Percentiles rank a stretch among this genome's conserved stretches.
These are phyloP conservation scores for Oegoconia quadripuncta DNA, from an alignment of 2,888 invertebrate genomes.

Conservation along the genomic window DNA sequence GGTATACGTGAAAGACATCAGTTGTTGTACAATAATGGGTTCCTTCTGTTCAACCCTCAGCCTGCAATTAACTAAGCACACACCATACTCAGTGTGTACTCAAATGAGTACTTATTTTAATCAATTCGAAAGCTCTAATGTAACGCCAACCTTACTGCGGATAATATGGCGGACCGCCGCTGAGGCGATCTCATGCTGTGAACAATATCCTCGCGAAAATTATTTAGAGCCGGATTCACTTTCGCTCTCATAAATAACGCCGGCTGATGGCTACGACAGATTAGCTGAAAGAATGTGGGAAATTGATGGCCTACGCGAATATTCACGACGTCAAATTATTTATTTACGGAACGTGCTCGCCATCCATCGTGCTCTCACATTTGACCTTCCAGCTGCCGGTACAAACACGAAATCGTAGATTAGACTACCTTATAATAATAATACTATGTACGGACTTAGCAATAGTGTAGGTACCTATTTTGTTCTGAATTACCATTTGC, in stretches of 20 bases:
- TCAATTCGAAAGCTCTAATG: not conserved
- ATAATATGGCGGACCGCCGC: slow-evolving; percentile 19
- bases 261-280: slow-evolving; percentile 38
- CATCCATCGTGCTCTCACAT: slow-evolving; percentile 6
- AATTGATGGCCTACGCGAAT: slow-evolving; percentile 23
- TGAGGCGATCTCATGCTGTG: slow-evolving; percentile 61
- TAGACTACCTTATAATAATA: not conserved
- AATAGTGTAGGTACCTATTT: too few species aligned
- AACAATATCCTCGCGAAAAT: slow-evolving; percentile 71
- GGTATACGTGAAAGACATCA: too few species aligned
- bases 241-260: slow-evolving; percentile 51
- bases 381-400: slow-evolving; percentile 10
- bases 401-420: slow-evolving; percentile 1
- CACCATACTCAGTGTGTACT: too few species aligned
- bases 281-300: slow-evolving; percentile 34
- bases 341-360: slow-evolving; percentile 12
- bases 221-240: slow-evolving; percentile 64
- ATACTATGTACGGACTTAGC: too few species aligned
- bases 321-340: slow-evolving; percentile 14
- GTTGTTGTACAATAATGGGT: too few species aligned
- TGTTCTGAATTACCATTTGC: too few species aligned
- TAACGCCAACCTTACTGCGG: slow-evolving; percentile 7
- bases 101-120: not conserved
- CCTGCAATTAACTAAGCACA: too few species aligned
- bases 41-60: too few species aligned